A percentile compares a stretch with the other conserved stretches of the same genome.
Conservation (phyloP, 2,888 invertebrate genomes). For the Volucella zonaria region DNA sequence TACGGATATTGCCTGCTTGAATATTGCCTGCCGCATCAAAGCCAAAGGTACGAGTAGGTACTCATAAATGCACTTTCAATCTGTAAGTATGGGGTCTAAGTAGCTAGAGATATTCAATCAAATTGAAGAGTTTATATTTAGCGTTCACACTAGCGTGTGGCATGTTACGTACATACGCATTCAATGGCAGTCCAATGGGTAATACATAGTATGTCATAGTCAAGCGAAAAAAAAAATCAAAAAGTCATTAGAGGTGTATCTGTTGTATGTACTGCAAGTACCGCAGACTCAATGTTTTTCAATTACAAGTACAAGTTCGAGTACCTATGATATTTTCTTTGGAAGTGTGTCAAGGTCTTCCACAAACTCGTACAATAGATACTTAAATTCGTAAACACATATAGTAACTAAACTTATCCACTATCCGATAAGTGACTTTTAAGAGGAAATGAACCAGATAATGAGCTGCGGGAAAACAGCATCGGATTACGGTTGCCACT, state of each 20-base stretch:
- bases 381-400: no score
- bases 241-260: not conserved
- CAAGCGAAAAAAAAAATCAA: not conserved
- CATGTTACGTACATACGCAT: no score
- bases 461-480: no score
- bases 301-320: no score
- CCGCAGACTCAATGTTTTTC: not conserved
- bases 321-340: not conserved
- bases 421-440: not conserved
- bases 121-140: not conserved
- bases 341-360: constrained; percentile 16
- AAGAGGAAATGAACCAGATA: not conserved
- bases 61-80: not conserved
- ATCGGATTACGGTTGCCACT: no score
- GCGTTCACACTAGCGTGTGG: no score
- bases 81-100: constrained; percentile 10
- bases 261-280: not conserved
- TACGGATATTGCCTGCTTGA: no score
- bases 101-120: not conserved
- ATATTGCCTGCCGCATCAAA: not conserved
- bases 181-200: not conserved
- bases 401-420: no score
- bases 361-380: not conserved
- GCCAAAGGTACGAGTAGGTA: not conserved
- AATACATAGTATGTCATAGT: no score